Base-by-base conservation (phyloP, 2,113 vertebrate genomes). In the Mesitornis unicolor region DNA sequence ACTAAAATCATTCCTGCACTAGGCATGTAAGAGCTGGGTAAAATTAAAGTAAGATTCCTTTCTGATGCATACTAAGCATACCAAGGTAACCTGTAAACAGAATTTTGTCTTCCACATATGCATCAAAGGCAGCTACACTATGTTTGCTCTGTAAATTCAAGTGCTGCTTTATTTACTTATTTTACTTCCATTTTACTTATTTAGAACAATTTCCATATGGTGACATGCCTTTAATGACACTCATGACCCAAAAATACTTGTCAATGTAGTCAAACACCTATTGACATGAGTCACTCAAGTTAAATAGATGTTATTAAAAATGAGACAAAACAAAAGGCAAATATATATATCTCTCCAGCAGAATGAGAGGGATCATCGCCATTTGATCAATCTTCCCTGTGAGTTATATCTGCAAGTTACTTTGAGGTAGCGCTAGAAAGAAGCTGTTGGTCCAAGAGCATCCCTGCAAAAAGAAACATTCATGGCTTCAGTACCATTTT, bases 401-500 rank as follows among this genome's bases (percentile, higher is more conserved):
- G 94, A 96, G 94, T 96, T 96, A 25, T 63, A 96, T 95, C 95
- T 97, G 96, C 94, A 95, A 95, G 86, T 96, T 96, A 97, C 89
- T 97, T 90, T 96, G 96, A 97, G 96, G 96, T 97, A 97, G 96
- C 86, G 17, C 96, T 97, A 97, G 86, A 97, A 95, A 97, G 91
- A 96, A 97, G 96, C 94, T 84, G 95, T 97, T 97, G 95, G 95
- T 97, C 96, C 95, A 92, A 92, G 94, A 96, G 96, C 86, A 96
- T 95, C 91, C 96, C 96, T 97, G 96, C 94, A 97, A 97, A 97
- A 95, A 97, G 95, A 97, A 96, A 96, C 86, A 97, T 93, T 93
- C 73, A 95, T 0, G 83, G 38, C 93, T 97, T 95, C 77, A 92
- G 76, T 96, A 96, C 94, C 80, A 59, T 89, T 93, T 89, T 70